A percentile compares a stretch with the other conserved stretches of the same genome.
These are phyloP conservation scores for Chaitophorus viminalis DNA, from an alignment of 2,888 invertebrate species.

Conservation along the genomic window DNA sequence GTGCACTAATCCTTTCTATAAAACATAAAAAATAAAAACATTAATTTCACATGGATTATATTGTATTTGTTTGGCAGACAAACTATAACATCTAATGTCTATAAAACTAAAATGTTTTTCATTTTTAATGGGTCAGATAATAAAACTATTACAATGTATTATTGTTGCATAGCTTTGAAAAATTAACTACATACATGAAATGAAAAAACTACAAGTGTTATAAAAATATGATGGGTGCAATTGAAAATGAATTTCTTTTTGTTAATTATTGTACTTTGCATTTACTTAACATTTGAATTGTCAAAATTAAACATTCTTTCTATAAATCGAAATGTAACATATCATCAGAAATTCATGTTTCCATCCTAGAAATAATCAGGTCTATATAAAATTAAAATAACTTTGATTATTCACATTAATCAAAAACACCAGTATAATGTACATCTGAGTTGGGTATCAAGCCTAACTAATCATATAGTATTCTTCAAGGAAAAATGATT, in stretches of 20 bases:
- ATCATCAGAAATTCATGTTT: not conserved
- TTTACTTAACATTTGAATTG: too few relatives aligned
- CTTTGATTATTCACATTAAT: not conserved
- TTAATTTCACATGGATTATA: not conserved
- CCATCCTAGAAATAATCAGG: too few relatives aligned
- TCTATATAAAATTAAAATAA: not conserved
- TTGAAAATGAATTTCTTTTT: too few relatives aligned
- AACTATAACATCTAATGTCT: not conserved
- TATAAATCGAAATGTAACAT: too few relatives aligned
- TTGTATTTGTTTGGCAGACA: not conserved
- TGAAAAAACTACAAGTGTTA: too few relatives aligned
- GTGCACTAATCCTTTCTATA: constrained; percentile 65
- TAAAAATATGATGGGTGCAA: too few relatives aligned
- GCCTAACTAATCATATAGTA: not conserved
- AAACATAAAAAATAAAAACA: constrained; percentile 9
- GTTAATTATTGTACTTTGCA: too few relatives aligned
- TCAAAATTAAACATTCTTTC: too few relatives aligned
- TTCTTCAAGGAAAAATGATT: not conserved
- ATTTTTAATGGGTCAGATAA: not conserved
- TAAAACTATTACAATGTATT: not conserved
- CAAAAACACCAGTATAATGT: not conserved
- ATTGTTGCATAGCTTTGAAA: too few relatives aligned
- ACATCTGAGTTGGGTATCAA: not conserved
- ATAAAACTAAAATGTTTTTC: not conserved
- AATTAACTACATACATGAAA: too few relatives aligned